Percentiles rank a stretch among this genome's conserved stretches.
phyloP scores from a whole-genome alignment of 2,888 invertebrate species.

The Parnassius smintheus region DNA sequence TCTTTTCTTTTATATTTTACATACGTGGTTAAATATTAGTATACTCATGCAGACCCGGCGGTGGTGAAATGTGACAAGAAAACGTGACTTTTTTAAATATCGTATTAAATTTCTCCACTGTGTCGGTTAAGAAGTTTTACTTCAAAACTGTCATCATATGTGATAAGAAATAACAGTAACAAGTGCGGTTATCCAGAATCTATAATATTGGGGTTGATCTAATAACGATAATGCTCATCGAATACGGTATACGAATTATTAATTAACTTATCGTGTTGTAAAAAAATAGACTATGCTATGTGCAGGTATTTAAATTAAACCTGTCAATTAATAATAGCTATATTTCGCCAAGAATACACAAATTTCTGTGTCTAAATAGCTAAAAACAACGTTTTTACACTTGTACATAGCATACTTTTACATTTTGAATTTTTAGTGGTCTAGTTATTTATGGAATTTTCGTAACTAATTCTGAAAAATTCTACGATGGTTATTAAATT shows the following conservation, averaged over 20 bases:
- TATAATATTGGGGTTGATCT: slow-evolving; percentile 10
- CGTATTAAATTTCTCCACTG: no score
- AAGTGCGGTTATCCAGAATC: neutral
- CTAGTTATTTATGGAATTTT: neutral
- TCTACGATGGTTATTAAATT: no score
- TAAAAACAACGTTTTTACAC: neutral
- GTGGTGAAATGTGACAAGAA: no score
- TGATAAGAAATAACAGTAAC: neutral
- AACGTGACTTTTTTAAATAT: no score
- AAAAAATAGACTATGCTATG: slow-evolving; percentile 21
- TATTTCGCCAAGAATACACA: neutral
- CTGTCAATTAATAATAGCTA: neutral
- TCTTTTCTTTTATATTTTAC: no score
- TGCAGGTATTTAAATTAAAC: neutral
- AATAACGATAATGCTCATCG: slow-evolving; percentile 50
- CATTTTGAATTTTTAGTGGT: slow-evolving; percentile 14
- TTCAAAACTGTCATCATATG: no score
- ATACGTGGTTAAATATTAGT: no score
- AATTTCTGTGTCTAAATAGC: neutral
- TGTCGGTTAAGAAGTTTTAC: no score
- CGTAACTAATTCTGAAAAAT: no score
- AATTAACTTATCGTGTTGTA: slow-evolving; percentile 7
- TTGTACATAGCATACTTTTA: slow-evolving; percentile 5
- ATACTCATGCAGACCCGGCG: no score
- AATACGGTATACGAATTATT: slow-evolving; percentile 47